phyloP scores from a whole-genome alignment of 35 echinoderm and acorn worm species.

The Stichopus chloronotus region DNA sequence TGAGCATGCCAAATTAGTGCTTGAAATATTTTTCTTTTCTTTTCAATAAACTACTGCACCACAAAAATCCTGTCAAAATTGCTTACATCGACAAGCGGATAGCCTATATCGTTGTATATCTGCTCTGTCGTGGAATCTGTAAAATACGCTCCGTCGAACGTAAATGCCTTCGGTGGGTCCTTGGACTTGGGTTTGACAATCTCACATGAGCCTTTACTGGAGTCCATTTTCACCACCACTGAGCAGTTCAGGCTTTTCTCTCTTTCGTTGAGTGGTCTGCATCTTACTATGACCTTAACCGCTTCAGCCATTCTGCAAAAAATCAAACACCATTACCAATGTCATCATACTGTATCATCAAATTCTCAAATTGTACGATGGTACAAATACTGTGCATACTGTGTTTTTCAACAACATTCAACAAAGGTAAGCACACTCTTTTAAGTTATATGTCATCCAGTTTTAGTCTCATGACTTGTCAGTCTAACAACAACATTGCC shows the following conservation, averaged over 20 bases:
- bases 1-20: too few relatives aligned
- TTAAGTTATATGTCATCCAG: too few relatives aligned
- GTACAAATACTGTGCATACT: too few relatives aligned
- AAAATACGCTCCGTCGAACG: slow-evolving; percentile 96
- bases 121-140: slow-evolving; percentile 87
- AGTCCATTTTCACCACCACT: slow-evolving; percentile 82
- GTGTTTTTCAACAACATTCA: too few relatives aligned
- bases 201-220: slow-evolving; percentile 78
- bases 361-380: too few relatives aligned
- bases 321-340: background rate
- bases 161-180: slow-evolving; percentile 92
- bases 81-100: slow-evolving; percentile 97
- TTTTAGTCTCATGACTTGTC: too few relatives aligned
- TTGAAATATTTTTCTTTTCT: too few relatives aligned
- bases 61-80: too few relatives aligned
- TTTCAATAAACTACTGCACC: too few relatives aligned
- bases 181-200: slow-evolving; percentile 89
- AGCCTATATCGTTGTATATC: slow-evolving; percentile 97
- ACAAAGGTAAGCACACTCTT: too few relatives aligned
- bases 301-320: slow-evolving; percentile 91
- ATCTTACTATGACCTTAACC: slow-evolving; percentile 99
- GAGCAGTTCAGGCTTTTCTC: slow-evolving; percentile 79
- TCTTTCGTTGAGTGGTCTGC: slow-evolving; percentile 88
- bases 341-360: background rate
- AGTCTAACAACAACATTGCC: too few relatives aligned